Evolutionary conservation across 2,797 vertebrate genomes (phyloP), one percentile per base, ranked within the genome.

Genomic region (Acanthopagrus latus): DNA sequence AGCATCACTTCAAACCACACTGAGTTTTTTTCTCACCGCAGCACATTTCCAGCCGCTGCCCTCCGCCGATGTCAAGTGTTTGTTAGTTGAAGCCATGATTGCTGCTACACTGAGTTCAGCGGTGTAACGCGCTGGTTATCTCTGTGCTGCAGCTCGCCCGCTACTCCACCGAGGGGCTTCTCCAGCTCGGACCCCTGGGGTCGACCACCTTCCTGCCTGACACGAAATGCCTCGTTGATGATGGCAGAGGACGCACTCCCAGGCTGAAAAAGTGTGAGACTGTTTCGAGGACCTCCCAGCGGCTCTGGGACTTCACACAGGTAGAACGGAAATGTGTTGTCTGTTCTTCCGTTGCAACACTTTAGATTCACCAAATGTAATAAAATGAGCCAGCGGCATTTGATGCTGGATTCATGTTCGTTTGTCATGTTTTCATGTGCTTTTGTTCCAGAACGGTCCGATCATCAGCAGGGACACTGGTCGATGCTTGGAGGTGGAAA

Each of bases 291-390:
- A 92, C 93, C 1, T 95, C 97, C 0, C 98, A 99, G 89, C 95
- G 96, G 79, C 96, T 99, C 72, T 99, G 98, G 98, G 97, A 99
- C 91, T 99, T 99, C 74, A 98, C 97, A 27, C 98, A 99, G 97
- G 98, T 98, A 91, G 70, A 58, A 41, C 38, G 2, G 25, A 50
- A 48, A 56, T 4, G 23, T 1, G 7, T n/a, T 1, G 7, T 17
- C 38, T 52, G 29, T 33, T 23, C 1, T n/a, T 65, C 21, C 11
- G 33, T 33, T 7, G 33, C 33, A 8, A 33, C 33, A 33, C 10
- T 9, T 67, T 2, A 55, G 18, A 47, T 21, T 38, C 43, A 23
- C n/a, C 43, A 69, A 46, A 51, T 21, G 2, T 17, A 25, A 46
- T 21, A 14, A 69, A 70, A 29, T 13, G 21, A 38, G 11, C 76